Evolutionary conservation across 2,797 vertebrate genomes (phyloP), one percentile per base, ranked within the genome.

Genomic region (Catostomus latipinnis): DNA sequence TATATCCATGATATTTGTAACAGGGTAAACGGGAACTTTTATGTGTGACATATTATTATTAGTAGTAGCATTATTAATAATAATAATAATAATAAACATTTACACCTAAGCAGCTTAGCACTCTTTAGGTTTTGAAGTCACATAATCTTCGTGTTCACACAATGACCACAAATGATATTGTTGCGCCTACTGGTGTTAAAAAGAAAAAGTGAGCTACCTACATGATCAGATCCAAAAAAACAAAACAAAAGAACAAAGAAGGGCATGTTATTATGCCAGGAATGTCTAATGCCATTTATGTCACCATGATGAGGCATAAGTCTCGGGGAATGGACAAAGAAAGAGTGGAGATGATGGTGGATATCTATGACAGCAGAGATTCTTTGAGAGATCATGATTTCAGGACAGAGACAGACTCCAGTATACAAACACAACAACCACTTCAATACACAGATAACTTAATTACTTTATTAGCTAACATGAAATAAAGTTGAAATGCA

Each of bases 311-410:
- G 0, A 5, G 8, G 12, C 53, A 12, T 34, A 5, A 61, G 45
- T 61, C 48, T 50, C 1, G 9, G 2, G 22, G 3, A 61, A 43
- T 45, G 2, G 11, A 65, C 34, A 34, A 3, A 1, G 62, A 65
- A 7, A 65, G 13, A 45, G 6, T 65, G 62, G 65, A 50, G 22
- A 54, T 62, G 67, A n/a, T 0, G 10, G 48, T 65, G 62, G 62
- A 65, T 0, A 62, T 78, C 58, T 71, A 78, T 71, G 76, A 62
- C 66, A 71, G n/a, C 7, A 7, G 2, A 22, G 67, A 78, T 54
- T 18, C 1, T 54, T 57, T 78, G 12, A 78, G 22, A 62, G 57
- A 71, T 62, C 49, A 12, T 46, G 49, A 71, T n/a, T 16, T 70
- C 13, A 65, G 3, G 2, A 65, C 43, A n/a, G 8, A 71, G 7